phyloP scores from a whole-genome alignment of 1,140 invertebrate species.

The Macrobrachium rosenbergii region DNA sequence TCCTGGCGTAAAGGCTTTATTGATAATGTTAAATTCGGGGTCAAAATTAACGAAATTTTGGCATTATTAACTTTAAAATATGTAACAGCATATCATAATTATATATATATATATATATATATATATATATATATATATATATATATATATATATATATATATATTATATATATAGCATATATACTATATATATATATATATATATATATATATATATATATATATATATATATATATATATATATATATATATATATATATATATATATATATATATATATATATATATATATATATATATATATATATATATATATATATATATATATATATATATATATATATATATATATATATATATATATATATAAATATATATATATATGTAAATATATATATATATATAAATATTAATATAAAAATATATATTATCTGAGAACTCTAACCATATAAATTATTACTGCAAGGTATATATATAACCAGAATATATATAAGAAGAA shows the following conservation, averaged over 20 bases:
- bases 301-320: conserved; percentile 44
- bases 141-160: no score
- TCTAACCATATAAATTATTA: no score
- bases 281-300: conserved; percentile 40
- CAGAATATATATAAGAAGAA: no score
- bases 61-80: conserved; percentile 36
- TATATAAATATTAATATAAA: conserved; percentile 39
- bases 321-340: conserved; percentile 37
- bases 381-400: conserved; percentile 39
- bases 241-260: conserved; percentile 46
- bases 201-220: conserved; percentile 42
- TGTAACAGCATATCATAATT: no score
- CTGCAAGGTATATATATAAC: no score
- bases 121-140: no score
- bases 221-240: conserved; percentile 46
- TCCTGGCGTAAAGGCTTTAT: neutral
- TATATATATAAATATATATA: conserved; percentile 45
- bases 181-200: no score
- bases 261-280: conserved; percentile 49
- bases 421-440: no score
- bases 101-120: no score
- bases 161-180: no score
- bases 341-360: conserved; percentile 44
- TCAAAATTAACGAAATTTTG: no score
- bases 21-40: neutral